Base-by-base conservation (phyloP, 2,113 vertebrate genomes). In the Panurus biarmicus region DNA sequence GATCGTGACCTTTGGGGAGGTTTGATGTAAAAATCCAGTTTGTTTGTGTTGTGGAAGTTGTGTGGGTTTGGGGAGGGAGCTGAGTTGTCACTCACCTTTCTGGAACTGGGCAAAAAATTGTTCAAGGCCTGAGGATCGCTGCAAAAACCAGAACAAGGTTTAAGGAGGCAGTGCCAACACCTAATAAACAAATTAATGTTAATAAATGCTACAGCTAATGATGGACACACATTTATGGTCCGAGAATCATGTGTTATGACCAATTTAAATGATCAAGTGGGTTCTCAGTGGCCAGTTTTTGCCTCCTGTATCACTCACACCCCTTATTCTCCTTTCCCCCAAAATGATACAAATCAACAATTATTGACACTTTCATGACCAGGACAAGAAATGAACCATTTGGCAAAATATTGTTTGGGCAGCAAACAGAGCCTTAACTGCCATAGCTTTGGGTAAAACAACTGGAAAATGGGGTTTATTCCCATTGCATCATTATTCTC, bases 321-420 rank as follows among this genome's bases (percentile, higher is more conserved):
- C 29, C 24, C 4, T 38, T 60, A n/a, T n/a, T 51, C 15, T 38
- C 29, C 38, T 47, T 74, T 29, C 20, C 29, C 11, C 10, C n/a
- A 3, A 14, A 47, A 51, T 58, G 15, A 14, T 29, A 36, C 15
- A 51, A 71, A 73, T 44, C 19, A 51, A 66, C 23, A 47, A 15
- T 31, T 47, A 61, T 6, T 0, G 0, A n/a, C 7, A 67, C 15
- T 18, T 74, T 53, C 8, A 26, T 17, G 47, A 20, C 18, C 35
- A 67, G n/a, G 54, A 61, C 12, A 38, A 45, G 22, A 75, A 69
- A 26, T 14, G 2, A 61, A 45, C 24, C 14, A 47, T 26, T 45
- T 23, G 21, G 13, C 18, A 57, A 73, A 56, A 45, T 40, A 48
- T 5, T 19, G 2, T 85, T 40, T 19, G 36, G 45, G 72, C 28